Percentiles rank a stretch among this genome's conserved stretches.
These are phyloP conservation scores for Phortica variegata DNA, from an alignment of 1,140 invertebrate genomes.

Conservation along the genomic window DNA sequence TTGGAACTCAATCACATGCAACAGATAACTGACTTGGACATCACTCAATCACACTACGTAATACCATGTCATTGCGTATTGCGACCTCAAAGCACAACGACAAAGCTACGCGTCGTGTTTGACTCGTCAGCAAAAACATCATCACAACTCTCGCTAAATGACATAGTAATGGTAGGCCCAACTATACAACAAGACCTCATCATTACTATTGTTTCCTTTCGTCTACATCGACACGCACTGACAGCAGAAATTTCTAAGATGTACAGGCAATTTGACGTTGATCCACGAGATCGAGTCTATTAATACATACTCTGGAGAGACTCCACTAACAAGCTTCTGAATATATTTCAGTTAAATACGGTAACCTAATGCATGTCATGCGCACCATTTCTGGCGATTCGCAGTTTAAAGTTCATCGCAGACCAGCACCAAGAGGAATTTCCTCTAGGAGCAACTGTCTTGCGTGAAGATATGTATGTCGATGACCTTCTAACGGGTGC, in stretches of 20 bases:
- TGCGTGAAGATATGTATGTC: no score
- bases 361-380: conserved; percentile 36
- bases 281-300: conserved; percentile 19
- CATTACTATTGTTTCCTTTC: conserved; percentile 50
- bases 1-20: background rate
- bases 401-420: conserved; percentile 38
- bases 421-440: conserved; percentile 31
- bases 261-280: conserved; percentile 35
- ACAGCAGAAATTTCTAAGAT: conserved; percentile 37
- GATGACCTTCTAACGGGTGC: no score
- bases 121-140: conserved; percentile 27
- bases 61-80: conserved; percentile 11
- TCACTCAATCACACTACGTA: background rate
- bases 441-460: conserved; percentile 27
- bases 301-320: conserved; percentile 54
- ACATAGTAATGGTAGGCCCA: conserved; percentile 28
- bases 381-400: conserved; percentile 41
- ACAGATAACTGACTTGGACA: background rate
- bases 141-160: conserved; percentile 37
- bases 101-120: conserved; percentile 39
- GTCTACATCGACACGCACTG: conserved; percentile 26
- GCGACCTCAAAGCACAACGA: conserved; percentile 11
- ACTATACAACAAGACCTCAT: conserved; percentile 1
- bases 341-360: conserved; percentile 21
- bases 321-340: conserved; percentile 11